A percentile compares a stretch with the other conserved stretches of the same genome.
These are phyloP conservation scores for Sakesphorus luctuosus DNA, from an alignment of 2,113 vertebrate species.

Conservation along the genomic window DNA sequence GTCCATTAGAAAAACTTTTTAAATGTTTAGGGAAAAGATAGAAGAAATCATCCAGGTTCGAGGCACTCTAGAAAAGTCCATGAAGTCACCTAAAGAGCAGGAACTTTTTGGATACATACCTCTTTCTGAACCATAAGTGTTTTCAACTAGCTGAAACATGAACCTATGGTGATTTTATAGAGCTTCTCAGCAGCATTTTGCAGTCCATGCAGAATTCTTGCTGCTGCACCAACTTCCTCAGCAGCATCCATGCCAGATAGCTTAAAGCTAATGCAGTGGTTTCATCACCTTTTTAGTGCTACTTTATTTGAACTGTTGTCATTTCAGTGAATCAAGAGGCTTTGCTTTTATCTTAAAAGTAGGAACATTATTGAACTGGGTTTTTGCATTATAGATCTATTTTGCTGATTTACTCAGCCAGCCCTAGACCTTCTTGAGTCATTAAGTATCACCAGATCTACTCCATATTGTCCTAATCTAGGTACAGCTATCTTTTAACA, in stretches of 20 bases:
- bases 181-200: not conserved
- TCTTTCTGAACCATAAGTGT: not conserved
- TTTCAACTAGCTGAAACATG: not conserved
- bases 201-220: not conserved
- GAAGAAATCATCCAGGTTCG: not conserved
- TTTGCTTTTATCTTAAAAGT: constrained; percentile 5
- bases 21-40: not conserved
- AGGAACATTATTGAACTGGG: not conserved
- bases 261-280: not conserved
- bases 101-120: not conserved
- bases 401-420: not conserved
- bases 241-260: not conserved
- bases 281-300: not conserved
- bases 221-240: not conserved
- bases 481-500: not conserved
- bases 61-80: not conserved
- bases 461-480: not conserved
- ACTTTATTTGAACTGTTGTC: not conserved
- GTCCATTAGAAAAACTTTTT: not conserved
- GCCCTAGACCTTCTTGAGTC: not conserved
- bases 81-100: not conserved
- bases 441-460: not conserved
- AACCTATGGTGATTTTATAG: not conserved
- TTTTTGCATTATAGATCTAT: not conserved
- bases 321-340: not conserved